Evolutionary conservation across 2,797 vertebrate species (phyloP).

Genomic region (Decapterus maruadsi): DNA sequence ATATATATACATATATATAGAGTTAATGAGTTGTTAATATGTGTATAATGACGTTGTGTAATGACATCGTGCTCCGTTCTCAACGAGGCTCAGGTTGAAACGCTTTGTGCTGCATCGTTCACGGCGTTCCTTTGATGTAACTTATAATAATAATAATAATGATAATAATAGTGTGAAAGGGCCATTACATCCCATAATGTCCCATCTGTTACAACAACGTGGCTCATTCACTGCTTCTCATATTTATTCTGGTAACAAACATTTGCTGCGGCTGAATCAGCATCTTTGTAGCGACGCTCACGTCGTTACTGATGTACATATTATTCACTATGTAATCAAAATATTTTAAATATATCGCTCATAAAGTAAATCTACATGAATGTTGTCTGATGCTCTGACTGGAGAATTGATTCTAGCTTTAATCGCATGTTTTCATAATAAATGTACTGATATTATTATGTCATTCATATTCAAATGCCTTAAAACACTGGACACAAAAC

Average conservation of each 20-base stretch:
- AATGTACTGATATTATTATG: background rate
- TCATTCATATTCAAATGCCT: background rate
- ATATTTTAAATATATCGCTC: constrained; percentile 27
- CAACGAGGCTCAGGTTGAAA: constrained; percentile 22
- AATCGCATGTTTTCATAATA: constrained; percentile 17
- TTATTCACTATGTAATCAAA: constrained; percentile 41
- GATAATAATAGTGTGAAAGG: constrained; percentile 12
- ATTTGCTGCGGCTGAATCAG: background rate
- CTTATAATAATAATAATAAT: too few species aligned
- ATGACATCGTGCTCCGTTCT: too few species aligned
- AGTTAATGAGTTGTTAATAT: background rate
- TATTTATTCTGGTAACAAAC: constrained; percentile 61
- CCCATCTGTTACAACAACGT: constrained; percentile 70
- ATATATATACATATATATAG: too few species aligned
- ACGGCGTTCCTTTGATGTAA: too few species aligned
- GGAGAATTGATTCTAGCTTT: constrained; percentile 31
- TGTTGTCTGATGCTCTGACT: background rate
- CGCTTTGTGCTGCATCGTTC: constrained; percentile 4
- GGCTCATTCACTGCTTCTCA: constrained; percentile 43
- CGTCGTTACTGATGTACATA: constrained; percentile 19
- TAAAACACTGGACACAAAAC: background rate
- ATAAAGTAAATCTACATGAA: constrained; percentile 3
- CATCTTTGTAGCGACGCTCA: constrained; percentile 7
- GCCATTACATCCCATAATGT: too few species aligned
- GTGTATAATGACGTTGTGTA: too few species aligned